These are phyloP conservation scores for Felis catus DNA, from an alignment of 2,113 vertebrate species.

Conservation along the genomic window F.catus_Fca126_mat1.0 CM031425.1:26023501-26024000, in stretches of 20 bases:
- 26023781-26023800: neutral
- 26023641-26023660: neutral
- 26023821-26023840: neutral
- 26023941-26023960: neutral
- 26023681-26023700: neutral
- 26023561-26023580: conserved; percentile 69
- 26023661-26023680: neutral
- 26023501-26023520: conserved; percentile 70
- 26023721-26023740: neutral
- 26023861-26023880: neutral
- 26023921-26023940: neutral
- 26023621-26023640: neutral
- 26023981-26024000: neutral
- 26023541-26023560: conserved; percentile 72
- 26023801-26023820: neutral
- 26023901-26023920: neutral
- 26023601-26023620: neutral
- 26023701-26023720: neutral
- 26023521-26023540: conserved; percentile 79
- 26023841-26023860: neutral
- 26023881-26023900: neutral
- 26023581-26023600: conserved; percentile 70
- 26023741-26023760: neutral
- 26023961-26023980: neutral
- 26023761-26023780: neutral